phyloP scores from a whole-genome alignment of 1,140 invertebrate species.

The Calliopsis andreniformis region DNA sequence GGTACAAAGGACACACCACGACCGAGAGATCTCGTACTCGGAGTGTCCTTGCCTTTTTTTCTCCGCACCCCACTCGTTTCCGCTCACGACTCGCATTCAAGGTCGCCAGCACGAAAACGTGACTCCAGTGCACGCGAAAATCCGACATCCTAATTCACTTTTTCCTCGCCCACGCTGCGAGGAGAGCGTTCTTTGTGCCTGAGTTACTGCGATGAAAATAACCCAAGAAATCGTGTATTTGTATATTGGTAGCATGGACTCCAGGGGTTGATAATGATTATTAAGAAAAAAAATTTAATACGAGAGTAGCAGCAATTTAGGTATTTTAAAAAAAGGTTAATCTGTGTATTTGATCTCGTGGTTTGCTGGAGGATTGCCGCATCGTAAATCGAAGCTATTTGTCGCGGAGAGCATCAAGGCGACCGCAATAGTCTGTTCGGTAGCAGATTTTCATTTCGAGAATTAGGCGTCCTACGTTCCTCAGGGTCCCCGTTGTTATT shows the following conservation, averaged over 20 bases:
- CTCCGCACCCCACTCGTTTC: constrained; percentile 17
- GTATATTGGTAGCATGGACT: too few species aligned
- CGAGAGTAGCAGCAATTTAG: too few species aligned
- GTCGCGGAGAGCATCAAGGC: constrained; percentile 21
- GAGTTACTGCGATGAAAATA: too few species aligned
- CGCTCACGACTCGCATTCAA: constrained; percentile 29
- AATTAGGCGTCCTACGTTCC: constrained; percentile 48
- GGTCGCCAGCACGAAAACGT: constrained; percentile 23
- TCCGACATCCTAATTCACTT: constrained; percentile 8
- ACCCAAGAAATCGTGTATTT: too few species aligned
- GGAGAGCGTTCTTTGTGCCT: too few species aligned
- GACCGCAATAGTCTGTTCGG: constrained; percentile 43
- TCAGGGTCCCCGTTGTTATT: constrained; percentile 75
- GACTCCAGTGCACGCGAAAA: background rate
- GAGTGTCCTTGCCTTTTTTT: constrained; percentile 11
- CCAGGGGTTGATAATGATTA: too few species aligned
- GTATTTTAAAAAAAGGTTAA: too few species aligned
- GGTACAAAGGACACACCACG: constrained; percentile 36
- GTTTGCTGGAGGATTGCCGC: background rate
- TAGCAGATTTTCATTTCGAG: constrained; percentile 77
- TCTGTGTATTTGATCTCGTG: too few species aligned
- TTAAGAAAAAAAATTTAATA: too few species aligned
- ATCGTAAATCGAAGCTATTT: constrained; percentile 14
- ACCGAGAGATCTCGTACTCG: background rate
- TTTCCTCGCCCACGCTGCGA: too few species aligned